Evolutionary conservation across 2,888 invertebrate species (phyloP).

Genomic region (Megaustenia siamemsis): DNA sequence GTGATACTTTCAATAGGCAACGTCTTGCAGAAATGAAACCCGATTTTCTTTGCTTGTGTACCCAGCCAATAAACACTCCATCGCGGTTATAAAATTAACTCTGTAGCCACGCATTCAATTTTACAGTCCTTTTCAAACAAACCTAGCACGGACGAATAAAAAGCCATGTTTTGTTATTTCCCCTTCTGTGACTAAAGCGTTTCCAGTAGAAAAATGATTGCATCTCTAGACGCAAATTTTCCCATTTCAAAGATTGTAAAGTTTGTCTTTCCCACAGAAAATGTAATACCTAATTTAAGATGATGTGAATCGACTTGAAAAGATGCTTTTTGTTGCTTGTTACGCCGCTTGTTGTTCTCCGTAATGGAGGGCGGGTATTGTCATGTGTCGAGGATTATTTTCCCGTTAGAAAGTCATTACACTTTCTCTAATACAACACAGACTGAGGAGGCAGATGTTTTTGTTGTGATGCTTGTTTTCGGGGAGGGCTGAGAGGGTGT

Average conservation of each 20-base stretch:
- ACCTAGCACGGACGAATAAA: not conserved
- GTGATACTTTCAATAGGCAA: not conserved
- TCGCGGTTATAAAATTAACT: conserved; percentile 41
- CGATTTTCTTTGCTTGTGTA: conserved; percentile 41
- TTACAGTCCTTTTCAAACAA: conserved; percentile 7
- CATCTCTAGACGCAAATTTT: conserved; percentile 20
- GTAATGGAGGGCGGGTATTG: conserved; percentile 4
- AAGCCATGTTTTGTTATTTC: not conserved
- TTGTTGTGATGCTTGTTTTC: not conserved
- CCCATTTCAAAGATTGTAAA: not conserved
- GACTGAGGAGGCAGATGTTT: conserved; percentile 47
- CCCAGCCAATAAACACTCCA: conserved; percentile 38
- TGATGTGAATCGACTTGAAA: conserved; percentile 37
- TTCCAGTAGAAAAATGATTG: conserved; percentile 34
- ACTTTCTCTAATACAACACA: conserved; percentile 17
- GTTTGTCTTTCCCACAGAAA: conserved; percentile 21
- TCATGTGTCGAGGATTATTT: conserved; percentile 20
- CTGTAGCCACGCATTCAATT: conserved; percentile 25
- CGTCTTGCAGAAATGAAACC: conserved; percentile 9
- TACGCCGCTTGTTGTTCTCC: not conserved
- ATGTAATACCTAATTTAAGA: conserved; percentile 41
- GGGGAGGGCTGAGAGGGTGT: not conserved
- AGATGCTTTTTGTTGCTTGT: conserved; percentile 20
- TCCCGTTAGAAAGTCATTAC: conserved; percentile 48
- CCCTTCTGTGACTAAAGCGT: not conserved